phyloP scores from a whole-genome alignment of 2,888 invertebrate species.

The Calameuta filiformis region DNA sequence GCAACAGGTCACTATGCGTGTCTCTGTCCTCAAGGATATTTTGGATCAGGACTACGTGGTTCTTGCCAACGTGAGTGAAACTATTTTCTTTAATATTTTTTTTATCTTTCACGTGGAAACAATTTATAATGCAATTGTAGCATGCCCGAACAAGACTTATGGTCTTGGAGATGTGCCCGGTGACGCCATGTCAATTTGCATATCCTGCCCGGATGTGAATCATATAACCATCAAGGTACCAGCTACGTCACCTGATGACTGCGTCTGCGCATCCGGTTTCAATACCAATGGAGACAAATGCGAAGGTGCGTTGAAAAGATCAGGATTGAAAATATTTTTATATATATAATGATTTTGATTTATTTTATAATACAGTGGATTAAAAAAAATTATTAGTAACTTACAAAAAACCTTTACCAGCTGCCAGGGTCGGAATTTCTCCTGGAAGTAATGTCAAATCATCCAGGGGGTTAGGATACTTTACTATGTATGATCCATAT shows the following conservation, averaged over 20 bases:
- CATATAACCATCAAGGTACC: slow-evolving; percentile 71
- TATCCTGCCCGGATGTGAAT: slow-evolving; percentile 74
- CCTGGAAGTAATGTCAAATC: slow-evolving; percentile 37
- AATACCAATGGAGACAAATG: slow-evolving; percentile 68
- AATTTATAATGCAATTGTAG: slow-evolving; percentile 60
- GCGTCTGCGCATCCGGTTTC: slow-evolving; percentile 75
- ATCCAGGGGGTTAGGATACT: slow-evolving; percentile 43
- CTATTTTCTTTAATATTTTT: slow-evolving; percentile 8
- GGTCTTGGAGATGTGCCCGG: slow-evolving; percentile 66
- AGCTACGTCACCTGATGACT: slow-evolving; percentile 69
- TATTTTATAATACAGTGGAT: neutral
- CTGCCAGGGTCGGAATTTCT: slow-evolving; percentile 41
- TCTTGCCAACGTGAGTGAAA: slow-evolving; percentile 71
- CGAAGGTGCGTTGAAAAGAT: slow-evolving; percentile 66
- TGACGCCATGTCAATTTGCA: slow-evolving; percentile 67
- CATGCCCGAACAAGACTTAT: slow-evolving; percentile 75
- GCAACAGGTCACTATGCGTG: slow-evolving; percentile 78
- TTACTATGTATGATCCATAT: slow-evolving; percentile 39
- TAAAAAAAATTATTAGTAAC: slow-evolving; percentile 15
- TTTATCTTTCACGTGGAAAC: slow-evolving; percentile 6
- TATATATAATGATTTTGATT: neutral
- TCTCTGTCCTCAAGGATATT: slow-evolving; percentile 74
- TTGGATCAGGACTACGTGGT: slow-evolving; percentile 72
- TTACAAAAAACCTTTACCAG: slow-evolving; percentile 41
- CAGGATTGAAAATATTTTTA: neutral